A percentile compares a stretch with the other conserved stretches of the same genome.
Conservation (phyloP, 2,797 vertebrate genomes). For the Dicrostonyx torquatus region DNA sequence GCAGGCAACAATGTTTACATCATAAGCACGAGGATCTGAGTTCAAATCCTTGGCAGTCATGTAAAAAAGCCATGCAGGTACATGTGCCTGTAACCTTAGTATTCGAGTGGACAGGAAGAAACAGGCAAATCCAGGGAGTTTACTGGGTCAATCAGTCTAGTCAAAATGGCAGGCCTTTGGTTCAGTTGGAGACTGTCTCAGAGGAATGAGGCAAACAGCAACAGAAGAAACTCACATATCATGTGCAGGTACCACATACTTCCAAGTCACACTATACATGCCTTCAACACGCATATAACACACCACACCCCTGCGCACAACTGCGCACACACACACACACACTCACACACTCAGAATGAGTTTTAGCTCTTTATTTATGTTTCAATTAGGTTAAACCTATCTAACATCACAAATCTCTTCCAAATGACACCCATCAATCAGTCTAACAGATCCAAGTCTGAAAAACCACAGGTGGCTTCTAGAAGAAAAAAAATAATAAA, state of each 20-base stretch:
- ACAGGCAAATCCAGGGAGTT: neutral
- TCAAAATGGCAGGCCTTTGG: neutral
- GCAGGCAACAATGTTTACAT: neutral
- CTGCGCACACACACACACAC: neutral
- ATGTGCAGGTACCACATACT: neutral
- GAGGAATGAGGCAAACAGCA: neutral
- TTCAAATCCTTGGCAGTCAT: neutral
- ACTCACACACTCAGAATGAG: neutral
- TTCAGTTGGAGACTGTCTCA: neutral
- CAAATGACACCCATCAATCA: slow-evolving; percentile 56
- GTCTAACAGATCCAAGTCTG: neutral
- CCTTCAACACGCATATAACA: neutral
- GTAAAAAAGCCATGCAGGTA: neutral
- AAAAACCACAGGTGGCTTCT: slow-evolving; percentile 53
- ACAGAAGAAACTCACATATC: neutral
- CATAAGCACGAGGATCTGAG: neutral
- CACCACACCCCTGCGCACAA: neutral
- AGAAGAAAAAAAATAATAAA: neutral
- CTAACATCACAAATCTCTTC: slow-evolving; percentile 60
- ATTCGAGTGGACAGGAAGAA: neutral
- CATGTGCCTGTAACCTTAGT: neutral
- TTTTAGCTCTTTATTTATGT: slow-evolving; percentile 54
- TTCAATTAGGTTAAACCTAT: slow-evolving; percentile 34
- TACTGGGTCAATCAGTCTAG: neutral
- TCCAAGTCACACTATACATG: neutral